Evolutionary conservation across 2,113 vertebrate genomes (phyloP).

Genomic region (Thamnophis sirtalis): DNA sequence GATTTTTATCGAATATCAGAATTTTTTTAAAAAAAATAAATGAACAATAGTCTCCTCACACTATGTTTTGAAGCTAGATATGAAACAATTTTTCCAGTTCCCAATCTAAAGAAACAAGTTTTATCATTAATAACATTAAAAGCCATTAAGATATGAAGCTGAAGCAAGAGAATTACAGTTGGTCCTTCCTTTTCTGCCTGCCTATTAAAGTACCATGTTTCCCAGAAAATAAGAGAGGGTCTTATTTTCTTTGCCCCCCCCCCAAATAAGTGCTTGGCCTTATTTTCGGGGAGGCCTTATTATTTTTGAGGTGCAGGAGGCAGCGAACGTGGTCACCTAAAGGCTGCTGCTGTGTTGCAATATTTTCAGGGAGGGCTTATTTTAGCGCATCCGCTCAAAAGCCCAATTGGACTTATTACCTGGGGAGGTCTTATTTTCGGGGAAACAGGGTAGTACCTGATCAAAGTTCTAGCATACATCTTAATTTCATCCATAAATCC

Average conservation of each 20-base stretch:
- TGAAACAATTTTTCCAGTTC: neutral
- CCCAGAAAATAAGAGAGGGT: too few species aligned
- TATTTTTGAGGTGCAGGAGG: too few species aligned
- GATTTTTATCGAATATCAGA: neutral
- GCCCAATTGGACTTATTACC: too few species aligned
- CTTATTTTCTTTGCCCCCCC: too few species aligned
- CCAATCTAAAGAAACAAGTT: neutral
- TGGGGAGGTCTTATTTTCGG: too few species aligned
- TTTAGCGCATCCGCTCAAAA: too few species aligned
- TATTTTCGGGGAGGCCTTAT: too few species aligned
- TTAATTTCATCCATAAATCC: neutral
- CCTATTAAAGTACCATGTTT: neutral
- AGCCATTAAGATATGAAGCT: neutral
- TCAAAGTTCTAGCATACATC: neutral
- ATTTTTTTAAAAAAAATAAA: neutral
- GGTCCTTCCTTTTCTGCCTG: neutral
- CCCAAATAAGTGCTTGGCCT: too few species aligned
- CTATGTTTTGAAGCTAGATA: neutral
- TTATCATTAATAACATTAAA: neutral
- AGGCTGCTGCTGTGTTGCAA: too few species aligned
- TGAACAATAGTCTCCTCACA: neutral
- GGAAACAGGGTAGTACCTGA: neutral
- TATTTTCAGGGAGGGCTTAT: too few species aligned
- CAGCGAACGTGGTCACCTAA: too few species aligned
- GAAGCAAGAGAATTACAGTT: neutral